Conservation (phyloP, 2,113 vertebrate genomes). For the Chamaetylas fuelleborni region DNA sequence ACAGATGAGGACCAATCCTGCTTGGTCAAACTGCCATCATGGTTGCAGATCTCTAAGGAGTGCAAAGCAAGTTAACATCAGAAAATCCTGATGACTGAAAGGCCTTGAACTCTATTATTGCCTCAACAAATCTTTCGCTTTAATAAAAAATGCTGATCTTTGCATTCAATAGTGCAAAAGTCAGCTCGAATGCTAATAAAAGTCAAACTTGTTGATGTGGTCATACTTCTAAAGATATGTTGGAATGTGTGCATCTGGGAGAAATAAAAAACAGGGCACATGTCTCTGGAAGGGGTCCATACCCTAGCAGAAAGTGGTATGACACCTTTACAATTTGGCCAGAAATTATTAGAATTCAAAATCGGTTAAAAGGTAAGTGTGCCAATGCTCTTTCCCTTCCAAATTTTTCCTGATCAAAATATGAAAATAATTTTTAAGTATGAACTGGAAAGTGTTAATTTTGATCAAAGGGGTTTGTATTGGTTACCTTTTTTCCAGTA, state of each 20-base stretch:
- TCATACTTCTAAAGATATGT: neutral
- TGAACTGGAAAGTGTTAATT: neutral
- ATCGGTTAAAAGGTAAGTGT: neutral
- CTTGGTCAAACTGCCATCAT: neutral
- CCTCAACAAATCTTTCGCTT: neutral
- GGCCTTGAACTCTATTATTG: neutral
- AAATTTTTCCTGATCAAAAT: neutral
- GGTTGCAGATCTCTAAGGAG: neutral
- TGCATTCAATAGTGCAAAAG: fast-evolving
- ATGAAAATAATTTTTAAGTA: neutral
- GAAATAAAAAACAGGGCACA: neutral
- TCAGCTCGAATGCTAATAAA: neutral
- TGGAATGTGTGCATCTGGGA: neutral
- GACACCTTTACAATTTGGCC: neutral
- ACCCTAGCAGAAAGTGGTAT: neutral
- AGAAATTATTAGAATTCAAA: neutral
- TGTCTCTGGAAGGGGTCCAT: neutral
- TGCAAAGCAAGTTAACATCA: neutral
- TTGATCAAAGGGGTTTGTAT: neutral
- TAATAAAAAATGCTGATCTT: neutral
- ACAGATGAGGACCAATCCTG: neutral
- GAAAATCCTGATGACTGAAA: neutral
- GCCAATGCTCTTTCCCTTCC: neutral
- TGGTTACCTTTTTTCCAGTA: neutral
- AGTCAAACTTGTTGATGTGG: neutral